Percentiles rank a stretch among this genome's conserved stretches.
Evolutionary conservation across 1,140 invertebrate genomes (phyloP).

Genomic region (Littorina saxatilis): DNA sequence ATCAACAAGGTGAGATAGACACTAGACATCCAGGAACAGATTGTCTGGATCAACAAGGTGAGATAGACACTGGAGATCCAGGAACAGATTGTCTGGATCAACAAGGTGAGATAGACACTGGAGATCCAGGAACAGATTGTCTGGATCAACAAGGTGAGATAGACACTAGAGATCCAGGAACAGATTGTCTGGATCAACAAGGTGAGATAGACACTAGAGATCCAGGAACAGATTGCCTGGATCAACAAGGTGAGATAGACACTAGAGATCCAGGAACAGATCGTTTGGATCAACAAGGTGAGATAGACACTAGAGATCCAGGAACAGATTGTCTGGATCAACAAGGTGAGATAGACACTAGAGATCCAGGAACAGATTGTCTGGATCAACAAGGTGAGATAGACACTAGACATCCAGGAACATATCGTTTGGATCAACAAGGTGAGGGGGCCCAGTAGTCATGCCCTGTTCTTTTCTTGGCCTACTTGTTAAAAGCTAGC

Average conservation of each 20-base stretch:
- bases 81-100: constrained; percentile 87
- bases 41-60: constrained; percentile 88
- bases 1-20: constrained; percentile 84
- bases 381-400: constrained; percentile 87
- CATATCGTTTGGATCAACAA: constrained; percentile 88
- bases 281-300: constrained; percentile 88
- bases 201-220: constrained; percentile 78
- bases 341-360: constrained; percentile 80
- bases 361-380: constrained; percentile 83
- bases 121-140: constrained; percentile 83
- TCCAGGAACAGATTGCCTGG: constrained; percentile 85
- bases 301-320: constrained; percentile 83
- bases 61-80: constrained; percentile 82
- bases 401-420: constrained; percentile 84
- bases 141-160: constrained; percentile 86
- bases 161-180: constrained; percentile 84
- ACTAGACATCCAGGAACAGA: constrained; percentile 83
- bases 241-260: constrained; percentile 85
- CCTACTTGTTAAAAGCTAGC: too few species aligned
- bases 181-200: constrained; percentile 88
- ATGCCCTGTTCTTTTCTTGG: too few species aligned
- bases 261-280: constrained; percentile 83
- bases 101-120: constrained; percentile 79
- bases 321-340: constrained; percentile 87
- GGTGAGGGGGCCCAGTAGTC: too few species aligned